These are phyloP conservation scores for Proteles cristata DNA, from an alignment of 2,113 vertebrate genomes.

Conservation along the genomic window DNA sequence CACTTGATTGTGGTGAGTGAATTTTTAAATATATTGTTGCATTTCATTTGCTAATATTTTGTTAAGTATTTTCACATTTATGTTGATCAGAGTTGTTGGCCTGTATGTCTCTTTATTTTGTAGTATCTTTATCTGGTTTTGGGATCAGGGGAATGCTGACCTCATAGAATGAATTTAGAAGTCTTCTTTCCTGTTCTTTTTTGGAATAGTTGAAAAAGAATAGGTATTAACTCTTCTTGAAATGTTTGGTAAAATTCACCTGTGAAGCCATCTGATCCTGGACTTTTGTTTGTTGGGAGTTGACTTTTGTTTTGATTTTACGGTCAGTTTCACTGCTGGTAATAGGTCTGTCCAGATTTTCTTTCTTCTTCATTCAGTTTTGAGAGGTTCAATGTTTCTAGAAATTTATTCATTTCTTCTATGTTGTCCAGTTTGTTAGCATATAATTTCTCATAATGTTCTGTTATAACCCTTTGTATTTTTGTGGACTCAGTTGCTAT, in stretches of 20 bases:
- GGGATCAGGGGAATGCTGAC: neutral
- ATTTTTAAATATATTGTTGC: neutral
- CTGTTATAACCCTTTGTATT: neutral
- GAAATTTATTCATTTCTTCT: neutral
- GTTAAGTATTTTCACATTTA: neutral
- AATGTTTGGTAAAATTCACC: neutral
- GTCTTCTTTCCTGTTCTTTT: neutral
- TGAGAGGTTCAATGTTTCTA: neutral
- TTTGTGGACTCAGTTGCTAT: neutral
- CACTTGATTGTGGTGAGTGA: neutral
- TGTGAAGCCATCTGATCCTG: neutral
- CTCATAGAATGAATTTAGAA: neutral
- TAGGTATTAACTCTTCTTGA: neutral
- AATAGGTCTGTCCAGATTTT: neutral
- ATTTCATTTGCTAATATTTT: neutral
- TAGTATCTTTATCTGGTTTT: neutral
- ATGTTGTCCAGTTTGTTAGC: neutral
- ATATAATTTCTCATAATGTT: neutral
- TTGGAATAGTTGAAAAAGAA: neutral
- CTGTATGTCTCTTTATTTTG: neutral
- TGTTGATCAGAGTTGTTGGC: neutral
- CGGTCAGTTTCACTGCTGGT: neutral
- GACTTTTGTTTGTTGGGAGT: neutral
- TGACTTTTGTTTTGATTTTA: neutral
- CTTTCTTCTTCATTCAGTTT: neutral